These are phyloP conservation scores for Lycaena phlaeas DNA, from an alignment of 2,888 invertebrate genomes.

Conservation along the genomic window DNA sequence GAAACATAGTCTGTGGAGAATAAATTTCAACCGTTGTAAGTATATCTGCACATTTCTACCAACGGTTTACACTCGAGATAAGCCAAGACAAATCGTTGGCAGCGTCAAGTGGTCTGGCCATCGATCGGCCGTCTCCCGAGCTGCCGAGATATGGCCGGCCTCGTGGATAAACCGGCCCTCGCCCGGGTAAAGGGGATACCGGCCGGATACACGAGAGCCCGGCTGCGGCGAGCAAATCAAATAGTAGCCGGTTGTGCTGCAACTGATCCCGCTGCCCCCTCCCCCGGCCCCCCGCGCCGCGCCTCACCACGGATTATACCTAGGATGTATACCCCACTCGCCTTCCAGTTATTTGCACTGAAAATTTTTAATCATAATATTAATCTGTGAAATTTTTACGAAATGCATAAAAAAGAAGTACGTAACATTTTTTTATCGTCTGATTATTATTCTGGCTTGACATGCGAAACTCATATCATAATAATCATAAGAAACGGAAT, in stretches of 20 bases:
- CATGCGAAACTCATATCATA: too few species aligned
- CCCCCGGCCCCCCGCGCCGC: not conserved
- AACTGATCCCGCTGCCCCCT: slow-evolving; percentile 7
- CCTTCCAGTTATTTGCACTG: too few species aligned
- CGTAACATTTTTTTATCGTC: too few species aligned
- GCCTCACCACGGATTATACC: not conserved
- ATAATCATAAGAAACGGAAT: too few species aligned
- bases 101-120: not conserved
- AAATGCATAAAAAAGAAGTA: too few species aligned
- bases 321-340: not conserved
- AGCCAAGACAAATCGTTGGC: not conserved
- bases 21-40: too few species aligned
- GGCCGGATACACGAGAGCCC: slow-evolving; percentile 3
- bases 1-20: too few species aligned
- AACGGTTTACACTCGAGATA: not conserved
- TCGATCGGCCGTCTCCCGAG: slow-evolving; percentile 1
- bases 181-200: slow-evolving; percentile 3
- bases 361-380: too few species aligned
- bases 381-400: too few species aligned
- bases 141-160: slow-evolving; percentile 1
- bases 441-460: too few species aligned
- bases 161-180: slow-evolving; percentile 5
- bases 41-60: too few species aligned
- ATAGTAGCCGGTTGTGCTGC: slow-evolving; percentile 13
- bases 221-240: slow-evolving; percentile 11